phyloP scores from a whole-genome alignment of 1,140 invertebrate species.

The Danaus melanippus region DNA sequence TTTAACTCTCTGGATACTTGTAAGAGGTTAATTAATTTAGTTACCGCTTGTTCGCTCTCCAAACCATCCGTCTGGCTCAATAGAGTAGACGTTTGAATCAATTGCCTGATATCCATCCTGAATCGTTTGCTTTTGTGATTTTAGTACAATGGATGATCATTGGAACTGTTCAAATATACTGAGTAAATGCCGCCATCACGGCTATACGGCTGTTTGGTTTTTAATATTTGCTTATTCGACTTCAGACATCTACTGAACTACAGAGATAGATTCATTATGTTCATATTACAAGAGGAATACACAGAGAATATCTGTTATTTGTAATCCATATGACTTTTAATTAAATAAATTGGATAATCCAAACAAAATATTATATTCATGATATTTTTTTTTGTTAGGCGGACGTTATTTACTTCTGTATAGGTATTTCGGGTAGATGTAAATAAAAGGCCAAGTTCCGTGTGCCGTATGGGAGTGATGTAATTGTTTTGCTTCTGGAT shows the following conservation, averaged over 20 bases:
- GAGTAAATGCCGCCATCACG: conserved; percentile 2
- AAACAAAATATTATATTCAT: too few relatives aligned
- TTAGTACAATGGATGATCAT: conserved; percentile 25
- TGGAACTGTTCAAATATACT: conserved; percentile 16
- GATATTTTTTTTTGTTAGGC: too few relatives aligned
- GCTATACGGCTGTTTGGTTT: conserved; percentile 10
- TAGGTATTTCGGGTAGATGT: neutral
- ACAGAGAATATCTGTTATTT: too few relatives aligned
- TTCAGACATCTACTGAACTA: too few relatives aligned
- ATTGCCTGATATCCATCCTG: conserved; percentile 29
- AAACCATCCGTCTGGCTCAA: conserved; percentile 32
- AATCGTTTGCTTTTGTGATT: conserved; percentile 28
- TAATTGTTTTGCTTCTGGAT: conserved; percentile 50
- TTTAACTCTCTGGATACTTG: conserved; percentile 5
- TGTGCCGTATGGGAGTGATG: conserved; percentile 30
- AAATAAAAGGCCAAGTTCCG: conserved; percentile 10
- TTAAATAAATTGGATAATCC: too few relatives aligned
- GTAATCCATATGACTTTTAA: too few relatives aligned
- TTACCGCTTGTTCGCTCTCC: conserved; percentile 24
- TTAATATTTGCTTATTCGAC: conserved; percentile 9
- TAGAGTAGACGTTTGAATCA: conserved; percentile 34
- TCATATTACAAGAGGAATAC: too few relatives aligned
- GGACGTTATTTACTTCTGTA: too few relatives aligned
- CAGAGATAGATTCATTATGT: too few relatives aligned
- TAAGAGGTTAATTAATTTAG: conserved; percentile 37